phyloP scores from a whole-genome alignment of 2,113 vertebrate species.

The Paratilapia polleni region DNA sequence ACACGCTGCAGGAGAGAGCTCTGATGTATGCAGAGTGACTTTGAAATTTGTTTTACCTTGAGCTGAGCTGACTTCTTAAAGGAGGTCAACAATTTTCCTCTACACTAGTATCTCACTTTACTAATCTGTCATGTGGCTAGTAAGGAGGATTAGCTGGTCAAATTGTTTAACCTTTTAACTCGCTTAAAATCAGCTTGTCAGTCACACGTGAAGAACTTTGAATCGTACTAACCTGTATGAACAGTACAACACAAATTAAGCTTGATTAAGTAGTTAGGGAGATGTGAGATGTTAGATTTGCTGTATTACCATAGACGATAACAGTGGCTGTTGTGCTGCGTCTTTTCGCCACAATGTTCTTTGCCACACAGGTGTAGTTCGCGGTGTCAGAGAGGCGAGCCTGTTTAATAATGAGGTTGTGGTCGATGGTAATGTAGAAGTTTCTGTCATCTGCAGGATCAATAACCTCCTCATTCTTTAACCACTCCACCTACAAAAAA shows the following conservation, averaged over 20 bases:
- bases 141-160: not conserved
- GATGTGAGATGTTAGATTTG: not conserved
- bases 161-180: not conserved
- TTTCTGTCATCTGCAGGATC: constrained; percentile 96
- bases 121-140: not conserved
- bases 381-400: constrained; percentile 96
- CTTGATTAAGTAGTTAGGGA: not conserved
- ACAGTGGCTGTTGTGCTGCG: constrained; percentile 96
- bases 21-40: constrained; percentile 43
- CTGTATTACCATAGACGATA: constrained; percentile 91
- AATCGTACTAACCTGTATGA: not conserved
- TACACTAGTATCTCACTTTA: not conserved
- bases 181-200: too few species aligned
- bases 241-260: not conserved
- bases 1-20: constrained; percentile 24
- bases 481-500: constrained; percentile 92
- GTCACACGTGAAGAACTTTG: not conserved
- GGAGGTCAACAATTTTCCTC: not conserved
- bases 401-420: constrained; percentile 99
- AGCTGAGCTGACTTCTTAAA: constrained; percentile 17
- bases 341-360: constrained; percentile 96
- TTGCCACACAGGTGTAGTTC: constrained; percentile 97
- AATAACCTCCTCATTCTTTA: constrained; percentile 97
- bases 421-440: constrained; percentile 99
- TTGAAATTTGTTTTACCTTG: constrained; percentile 48